Base-by-base conservation (phyloP, 2,113 vertebrate species). In the Eonycteris spelaea region DNA sequence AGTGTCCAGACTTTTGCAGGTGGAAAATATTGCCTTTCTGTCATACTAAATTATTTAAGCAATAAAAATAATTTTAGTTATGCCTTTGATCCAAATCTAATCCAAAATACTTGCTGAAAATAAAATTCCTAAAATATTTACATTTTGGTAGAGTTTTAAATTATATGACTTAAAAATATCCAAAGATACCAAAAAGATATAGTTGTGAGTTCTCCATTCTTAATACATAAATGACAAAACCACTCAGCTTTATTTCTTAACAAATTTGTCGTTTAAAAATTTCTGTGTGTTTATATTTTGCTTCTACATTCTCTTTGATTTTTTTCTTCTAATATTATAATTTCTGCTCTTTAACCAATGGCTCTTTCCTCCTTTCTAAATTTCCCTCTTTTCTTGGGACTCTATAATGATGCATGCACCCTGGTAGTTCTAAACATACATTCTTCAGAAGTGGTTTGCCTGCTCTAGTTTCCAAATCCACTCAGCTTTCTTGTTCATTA, bases 101-200 rank as follows among this genome's bases (percentile, higher is more conserved):
- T 68, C 15, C 38, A 79, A 85, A 75, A 83, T 53, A 90, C 16
- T 48, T 80, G 3, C 18, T 94, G 35, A 33, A 95, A 70, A 86
- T 96, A 75, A 85, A 63, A 91, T 88, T 96, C 12, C 59, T 93
- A 43, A 94, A 86, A 35, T 51, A 26, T 14, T 5, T 84, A 63
- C 18, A 21, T 87, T 73, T 95, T 83, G n/a, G 2, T 75, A 61
- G 71, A 59, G 33, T 88, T 93, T 88, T 96, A 48, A 88, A 57
- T 84, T 63, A 16, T 85, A 7, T 84, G 55, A 51, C 35, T 63
- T 95, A 51, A 51, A 51, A 51, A 51, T 51, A 74, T 12, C 24
- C 61, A 90, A 22, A 82, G 55, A 73, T 40, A 6, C 26, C 2
- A 43, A 35, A 77, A 82, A 48, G 24, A 43, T 18, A 48, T 9